Evolutionary conservation across 2,888 invertebrate genomes (phyloP).

Genomic region (Macrosoma leucophasiata): DNA sequence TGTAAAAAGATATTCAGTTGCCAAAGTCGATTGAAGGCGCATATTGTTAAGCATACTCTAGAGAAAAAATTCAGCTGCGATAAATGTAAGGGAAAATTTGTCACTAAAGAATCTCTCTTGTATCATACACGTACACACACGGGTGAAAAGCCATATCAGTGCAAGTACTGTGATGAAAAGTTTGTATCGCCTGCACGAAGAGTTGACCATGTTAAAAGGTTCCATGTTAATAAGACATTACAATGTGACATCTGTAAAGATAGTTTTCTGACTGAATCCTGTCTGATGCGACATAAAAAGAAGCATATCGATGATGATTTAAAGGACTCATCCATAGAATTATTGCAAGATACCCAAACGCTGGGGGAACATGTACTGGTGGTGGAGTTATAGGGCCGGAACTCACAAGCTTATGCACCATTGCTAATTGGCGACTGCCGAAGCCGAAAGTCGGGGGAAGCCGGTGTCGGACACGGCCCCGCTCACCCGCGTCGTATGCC

Average conservation of each 20-base stretch:
- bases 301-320: constrained; percentile 32
- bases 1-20: constrained; percentile 61
- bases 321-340: too few relatives aligned
- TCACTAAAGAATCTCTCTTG: constrained; percentile 52
- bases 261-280: constrained; percentile 40
- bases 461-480: too few relatives aligned
- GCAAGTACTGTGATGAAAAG: constrained; percentile 42
- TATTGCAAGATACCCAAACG: too few relatives aligned
- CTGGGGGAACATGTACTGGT: too few relatives aligned
- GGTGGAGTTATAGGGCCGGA: too few relatives aligned
- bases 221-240: constrained; percentile 37
- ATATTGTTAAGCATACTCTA: constrained; percentile 57
- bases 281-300: constrained; percentile 43
- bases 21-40: constrained; percentile 53
- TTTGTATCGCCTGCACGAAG: constrained; percentile 54
- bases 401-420: too few relatives aligned
- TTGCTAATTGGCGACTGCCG: too few relatives aligned
- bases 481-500: too few relatives aligned
- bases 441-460: too few relatives aligned
- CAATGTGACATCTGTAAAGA: constrained; percentile 47
- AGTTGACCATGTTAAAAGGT: constrained; percentile 47
- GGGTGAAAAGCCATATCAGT: constrained; percentile 56
- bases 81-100: constrained; percentile 50
- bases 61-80: constrained; percentile 52
- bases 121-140: constrained; percentile 62